These are phyloP conservation scores for Tetropium fuscum DNA, from an alignment of 2,888 invertebrate species.

Conservation along the genomic window DNA sequence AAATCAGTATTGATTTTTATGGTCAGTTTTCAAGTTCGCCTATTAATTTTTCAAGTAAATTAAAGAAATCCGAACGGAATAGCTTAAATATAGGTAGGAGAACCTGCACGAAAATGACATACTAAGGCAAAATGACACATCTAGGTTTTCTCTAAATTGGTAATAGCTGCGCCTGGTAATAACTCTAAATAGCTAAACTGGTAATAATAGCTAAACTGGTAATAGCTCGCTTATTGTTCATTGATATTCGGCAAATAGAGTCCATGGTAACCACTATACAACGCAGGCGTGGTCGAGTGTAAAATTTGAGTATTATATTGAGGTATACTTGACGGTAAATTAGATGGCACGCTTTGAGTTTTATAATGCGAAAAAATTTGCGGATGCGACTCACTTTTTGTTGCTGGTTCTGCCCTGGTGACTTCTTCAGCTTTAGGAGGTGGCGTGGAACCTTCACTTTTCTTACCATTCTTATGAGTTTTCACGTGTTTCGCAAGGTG, in stretches of 20 bases:
- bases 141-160: too few species aligned
- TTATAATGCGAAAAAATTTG: background rate
- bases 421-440: conserved; percentile 8
- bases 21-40: too few species aligned
- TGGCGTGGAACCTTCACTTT: conserved; percentile 10
- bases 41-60: too few species aligned
- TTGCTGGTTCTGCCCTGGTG: background rate
- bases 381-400: conserved; percentile 7
- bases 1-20: too few species aligned
- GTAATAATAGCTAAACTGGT: too few species aligned
- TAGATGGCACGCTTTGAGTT: conserved; percentile 5
- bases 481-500: conserved; percentile 94
- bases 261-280: conserved; percentile 44
- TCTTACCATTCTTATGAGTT: conserved; percentile 77
- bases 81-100: too few species aligned
- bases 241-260: conserved; percentile 46
- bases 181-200: too few species aligned
- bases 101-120: too few species aligned
- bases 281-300: conserved; percentile 28
- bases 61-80: too few species aligned
- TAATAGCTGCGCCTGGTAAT: too few species aligned
- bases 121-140: too few species aligned
- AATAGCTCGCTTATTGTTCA: conserved; percentile 45
- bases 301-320: conserved; percentile 42
- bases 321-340: conserved; percentile 19